Evolutionary conservation across 2,113 vertebrate genomes (phyloP), one percentile per base, ranked within the genome.

Genomic region (Cromileptes altivelis): DNA sequence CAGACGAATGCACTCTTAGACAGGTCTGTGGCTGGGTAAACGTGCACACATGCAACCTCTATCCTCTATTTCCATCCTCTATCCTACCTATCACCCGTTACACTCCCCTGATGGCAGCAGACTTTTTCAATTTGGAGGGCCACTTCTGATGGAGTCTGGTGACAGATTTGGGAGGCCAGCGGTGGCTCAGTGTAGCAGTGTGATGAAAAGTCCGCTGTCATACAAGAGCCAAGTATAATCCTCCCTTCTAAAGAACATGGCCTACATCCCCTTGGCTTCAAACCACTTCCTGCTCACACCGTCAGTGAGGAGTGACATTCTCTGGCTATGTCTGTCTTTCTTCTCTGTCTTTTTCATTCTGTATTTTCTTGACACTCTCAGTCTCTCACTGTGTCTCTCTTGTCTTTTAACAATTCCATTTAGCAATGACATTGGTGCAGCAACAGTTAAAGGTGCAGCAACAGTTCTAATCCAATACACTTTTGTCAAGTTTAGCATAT

Each of bases 101-200:
- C 25, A 72, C 60, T 81, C 69, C 17, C 75, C 75, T 72, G 84
- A 90, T 93, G 89, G 78, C 80, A 75, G 81, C 91, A 92, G 92
- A 91, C 90, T 92, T 94, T 93, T 95, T 94, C 82, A 86, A 81
- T 94, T 93, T 94, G 89, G 83, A 90, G 80, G 88, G 88, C 90
- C 90, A 86, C 89, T 92, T 88, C 76, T 91, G 88, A 83, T 85
- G 89, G 84, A 93, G 85, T 87, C 85, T 90, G 86, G 91, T 93
- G 92, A 93, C 93, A 94, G 92, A 93, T 94, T 93, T 93, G 73
- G 79, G 80, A 85, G 87, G 71, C 80, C 88, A 82, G 88, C 78
- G 80, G 78, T 85, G 88, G 76, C 91, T 91, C 85, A 81, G 72
- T 81, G 85, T 86, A 75, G 78, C 85, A 85, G 73, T 82, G 83